These are phyloP conservation scores for Dryobates pubescens DNA, from an alignment of 2,797 vertebrate genomes.

Conservation along the genomic window DNA sequence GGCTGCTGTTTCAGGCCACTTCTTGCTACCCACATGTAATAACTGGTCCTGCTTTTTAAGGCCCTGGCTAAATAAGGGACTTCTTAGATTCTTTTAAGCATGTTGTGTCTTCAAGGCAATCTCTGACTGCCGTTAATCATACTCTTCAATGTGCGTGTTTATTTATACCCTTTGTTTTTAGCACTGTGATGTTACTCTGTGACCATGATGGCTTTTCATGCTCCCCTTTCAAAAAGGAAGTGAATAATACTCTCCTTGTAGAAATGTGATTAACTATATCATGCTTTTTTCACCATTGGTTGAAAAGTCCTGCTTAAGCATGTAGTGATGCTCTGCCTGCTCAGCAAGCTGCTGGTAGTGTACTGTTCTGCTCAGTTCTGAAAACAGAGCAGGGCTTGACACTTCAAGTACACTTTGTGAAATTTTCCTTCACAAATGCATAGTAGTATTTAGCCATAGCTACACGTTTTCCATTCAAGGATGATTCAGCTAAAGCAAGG, in stretches of 20 bases:
- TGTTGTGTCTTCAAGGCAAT: neutral
- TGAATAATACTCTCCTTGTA: neutral
- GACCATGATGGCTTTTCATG: neutral
- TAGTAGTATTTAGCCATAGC: neutral
- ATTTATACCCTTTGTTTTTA: neutral
- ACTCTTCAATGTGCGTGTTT: neutral
- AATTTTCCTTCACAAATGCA: neutral
- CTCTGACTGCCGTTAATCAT: neutral
- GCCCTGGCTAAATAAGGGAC: neutral
- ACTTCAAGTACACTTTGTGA: neutral
- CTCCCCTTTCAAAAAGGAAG: neutral
- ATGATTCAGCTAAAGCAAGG: conserved; percentile 6
- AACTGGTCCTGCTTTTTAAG: neutral
- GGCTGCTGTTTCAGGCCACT: neutral
- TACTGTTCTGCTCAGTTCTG: neutral
- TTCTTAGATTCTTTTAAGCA: neutral
- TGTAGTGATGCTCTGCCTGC: neutral
- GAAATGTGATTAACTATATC: neutral
- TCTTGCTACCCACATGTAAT: neutral
- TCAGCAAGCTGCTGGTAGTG: neutral
- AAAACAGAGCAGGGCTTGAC: neutral
- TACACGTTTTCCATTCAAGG: neutral
- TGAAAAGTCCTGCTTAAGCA: neutral
- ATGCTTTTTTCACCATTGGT: neutral
- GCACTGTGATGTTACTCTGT: neutral